Percentiles rank a stretch among this genome's conserved stretches.
Conservation (phyloP, 2,888 invertebrate species). For the Drosophila neutralis region DNA sequence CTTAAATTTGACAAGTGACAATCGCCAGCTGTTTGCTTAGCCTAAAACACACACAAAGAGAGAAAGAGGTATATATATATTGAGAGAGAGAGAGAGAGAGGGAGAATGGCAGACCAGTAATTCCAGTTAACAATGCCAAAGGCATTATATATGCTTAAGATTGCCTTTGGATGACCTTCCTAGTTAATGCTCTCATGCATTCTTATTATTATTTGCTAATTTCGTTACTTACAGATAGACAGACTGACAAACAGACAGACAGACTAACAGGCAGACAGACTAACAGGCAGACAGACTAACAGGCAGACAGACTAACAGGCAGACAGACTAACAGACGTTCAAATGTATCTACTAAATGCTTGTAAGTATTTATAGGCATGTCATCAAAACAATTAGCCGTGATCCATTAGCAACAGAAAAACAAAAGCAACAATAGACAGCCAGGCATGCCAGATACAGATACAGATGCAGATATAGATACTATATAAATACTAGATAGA, state of each 20-base stretch:
- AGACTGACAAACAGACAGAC: conserved; percentile 1
- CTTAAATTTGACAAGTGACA: conserved; percentile 70
- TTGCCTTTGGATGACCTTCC: conserved; percentile 64
- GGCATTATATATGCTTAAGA: conserved; percentile 60
- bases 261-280: neutral
- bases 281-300: neutral
- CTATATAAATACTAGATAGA: conserved; percentile 9
- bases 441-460: conserved; percentile 9
- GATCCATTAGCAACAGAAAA: conserved; percentile 58
- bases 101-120: conserved; percentile 12
- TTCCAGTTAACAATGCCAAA: conserved; percentile 73
- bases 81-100: neutral
- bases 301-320: neutral
- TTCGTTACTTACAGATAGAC: conserved; percentile 12
- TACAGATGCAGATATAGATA: conserved; percentile 5
- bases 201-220: conserved; percentile 45
- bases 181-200: conserved; percentile 32
- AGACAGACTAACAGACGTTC: neutral
- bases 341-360: conserved; percentile 2
- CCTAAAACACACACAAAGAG: neutral
- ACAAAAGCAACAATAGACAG: conserved; percentile 2
- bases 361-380: conserved; percentile 59
- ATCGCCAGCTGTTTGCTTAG: conserved; percentile 70
- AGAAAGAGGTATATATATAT: neutral
- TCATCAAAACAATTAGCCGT: conserved; percentile 74